Conservation (phyloP, 2,113 vertebrate species). For the Coregonus clupeaformis region DNA sequence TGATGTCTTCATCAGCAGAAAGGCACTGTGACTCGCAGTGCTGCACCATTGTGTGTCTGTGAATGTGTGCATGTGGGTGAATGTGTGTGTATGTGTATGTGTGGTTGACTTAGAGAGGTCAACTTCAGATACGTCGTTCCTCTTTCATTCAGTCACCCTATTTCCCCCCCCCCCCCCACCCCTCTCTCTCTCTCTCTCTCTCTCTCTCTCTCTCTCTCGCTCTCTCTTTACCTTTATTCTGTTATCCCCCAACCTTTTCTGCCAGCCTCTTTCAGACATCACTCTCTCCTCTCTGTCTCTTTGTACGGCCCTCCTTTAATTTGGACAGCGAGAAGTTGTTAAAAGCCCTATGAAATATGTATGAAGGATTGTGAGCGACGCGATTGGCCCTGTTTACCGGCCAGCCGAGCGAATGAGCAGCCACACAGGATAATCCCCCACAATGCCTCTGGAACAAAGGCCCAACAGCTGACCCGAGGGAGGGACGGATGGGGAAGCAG, state of each 20-base stretch:
- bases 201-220: background rate
- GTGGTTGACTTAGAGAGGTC: constrained; percentile 6
- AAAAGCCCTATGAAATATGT: constrained; percentile 70
- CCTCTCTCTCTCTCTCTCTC: too few species aligned
- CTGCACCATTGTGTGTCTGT: constrained; percentile 11
- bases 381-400: constrained; percentile 70
- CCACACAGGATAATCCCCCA: constrained; percentile 72
- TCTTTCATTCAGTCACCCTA: constrained; percentile 29
- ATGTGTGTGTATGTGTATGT: background rate
- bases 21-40: background rate
- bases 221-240: background rate
- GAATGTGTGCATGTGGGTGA: background rate
- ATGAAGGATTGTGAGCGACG: constrained; percentile 71
- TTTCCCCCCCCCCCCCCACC: constrained; percentile 38
- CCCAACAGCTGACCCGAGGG: constrained; percentile 72
- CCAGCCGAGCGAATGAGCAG: constrained; percentile 64
- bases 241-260: background rate
- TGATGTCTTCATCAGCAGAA: constrained; percentile 19
- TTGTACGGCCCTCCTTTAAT: constrained; percentile 70
- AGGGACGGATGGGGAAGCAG: too few species aligned
- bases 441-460: constrained; percentile 73
- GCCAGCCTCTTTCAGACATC: background rate
- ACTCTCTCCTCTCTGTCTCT: constrained; percentile 1
- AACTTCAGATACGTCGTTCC: background rate
- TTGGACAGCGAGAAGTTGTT: constrained; percentile 27